Percentiles rank a stretch among this genome's conserved stretches.
phyloP scores from a whole-genome alignment of 2,888 invertebrate species.

The Scaptomyza polygonia region DNA sequence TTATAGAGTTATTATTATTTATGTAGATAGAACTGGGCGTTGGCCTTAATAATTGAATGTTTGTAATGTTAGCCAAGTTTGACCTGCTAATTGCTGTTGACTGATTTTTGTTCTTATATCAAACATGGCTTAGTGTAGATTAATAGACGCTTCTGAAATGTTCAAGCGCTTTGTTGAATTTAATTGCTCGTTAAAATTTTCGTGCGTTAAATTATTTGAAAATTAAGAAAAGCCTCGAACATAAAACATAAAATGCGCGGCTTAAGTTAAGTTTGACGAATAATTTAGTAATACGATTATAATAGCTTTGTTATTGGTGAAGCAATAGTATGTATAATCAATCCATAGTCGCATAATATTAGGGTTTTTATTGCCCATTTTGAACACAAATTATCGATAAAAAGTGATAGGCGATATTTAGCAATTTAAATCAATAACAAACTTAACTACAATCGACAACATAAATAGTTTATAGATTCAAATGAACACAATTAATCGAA shows the following conservation, averaged over 20 bases:
- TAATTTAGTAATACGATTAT: not conserved
- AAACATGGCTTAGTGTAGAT: not conserved
- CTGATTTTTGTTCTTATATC: not conserved
- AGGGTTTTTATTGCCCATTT: too few relatives aligned
- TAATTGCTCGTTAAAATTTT: conserved; percentile 53
- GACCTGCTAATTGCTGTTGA: not conserved
- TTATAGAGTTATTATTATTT: not conserved
- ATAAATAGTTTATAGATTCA: too few relatives aligned
- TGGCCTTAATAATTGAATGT: not conserved
- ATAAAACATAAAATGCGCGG: not conserved
- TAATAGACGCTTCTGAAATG: not conserved
- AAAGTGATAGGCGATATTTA: too few relatives aligned
- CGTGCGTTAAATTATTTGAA: conserved; percentile 24
- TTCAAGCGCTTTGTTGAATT: conserved; percentile 16
- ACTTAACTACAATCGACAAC: too few relatives aligned
- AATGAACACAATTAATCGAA: too few relatives aligned
- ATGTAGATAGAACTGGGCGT: not conserved
- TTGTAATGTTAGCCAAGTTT: not conserved
- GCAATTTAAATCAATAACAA: too few relatives aligned
- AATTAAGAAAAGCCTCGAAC: conserved; percentile 22
- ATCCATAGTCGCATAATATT: too few relatives aligned
- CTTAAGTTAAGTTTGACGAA: not conserved
- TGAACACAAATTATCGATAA: too few relatives aligned
- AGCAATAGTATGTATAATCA: not conserved
- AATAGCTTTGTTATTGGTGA: not conserved